Evolutionary conservation across 2,888 invertebrate species (phyloP), one percentile per base, ranked within the genome.

Genomic region (Hipparchia sbordonii): DNA sequence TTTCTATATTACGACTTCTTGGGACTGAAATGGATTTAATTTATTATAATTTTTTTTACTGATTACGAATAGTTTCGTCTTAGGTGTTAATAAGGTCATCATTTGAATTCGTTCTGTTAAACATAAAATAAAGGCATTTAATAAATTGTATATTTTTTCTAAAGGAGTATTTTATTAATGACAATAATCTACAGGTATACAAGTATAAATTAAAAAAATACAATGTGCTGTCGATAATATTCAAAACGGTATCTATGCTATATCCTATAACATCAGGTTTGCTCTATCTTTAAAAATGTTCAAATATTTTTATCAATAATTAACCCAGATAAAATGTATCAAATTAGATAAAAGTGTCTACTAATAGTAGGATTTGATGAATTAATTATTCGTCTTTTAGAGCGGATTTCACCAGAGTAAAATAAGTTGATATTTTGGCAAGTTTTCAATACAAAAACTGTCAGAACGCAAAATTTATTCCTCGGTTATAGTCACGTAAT

Each of bases 121-220:
- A 65, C 51, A 51, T 68, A 59, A 23, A 67, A 71, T 63, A 72
- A 74, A 76, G 57, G 72, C 71, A 74, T 74, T 75, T 72, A 75
- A 57, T 72, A 60, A 70, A 65, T 65, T 65, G 48, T 70, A 39
- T 65, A 54, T 59, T 69, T 71, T 69, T 68, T 71, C 10, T 72
- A 52, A 45, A 70, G 33, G 56, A 33, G 63, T 45, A 39, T 12
- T 75, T 75, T 71, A 75, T 73, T 75, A 51, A 54, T 60, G 46
- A 68, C 6, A 51, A 45, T 0, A 52, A 45, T 23, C 23, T 6
- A 23, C 23, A 57, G 8, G 0, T 0, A 23, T 57, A 57, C 1
- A 57, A 57, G 13, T 57, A 23, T 23, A 7, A 56, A 56, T 56
- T 8, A 7, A 23, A 56, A 23, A 12, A 0, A 56, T 56, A 2